Conservation (phyloP, 2,888 invertebrate genomes). For the Acanthosoma haemorrhoidale region DNA sequence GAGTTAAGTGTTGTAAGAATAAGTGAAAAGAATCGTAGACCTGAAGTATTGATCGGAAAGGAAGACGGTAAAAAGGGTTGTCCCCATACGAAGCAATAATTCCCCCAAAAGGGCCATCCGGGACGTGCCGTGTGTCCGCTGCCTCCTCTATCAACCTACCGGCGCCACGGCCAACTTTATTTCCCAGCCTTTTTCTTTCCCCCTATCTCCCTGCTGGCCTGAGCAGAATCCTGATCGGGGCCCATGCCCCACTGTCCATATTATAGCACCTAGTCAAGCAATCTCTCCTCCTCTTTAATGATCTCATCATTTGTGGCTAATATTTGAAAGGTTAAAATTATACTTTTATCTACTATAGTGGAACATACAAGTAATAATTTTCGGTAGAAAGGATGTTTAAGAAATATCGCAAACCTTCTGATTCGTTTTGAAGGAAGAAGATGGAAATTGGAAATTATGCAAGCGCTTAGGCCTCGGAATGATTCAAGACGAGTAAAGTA, state of each 20-base stretch:
- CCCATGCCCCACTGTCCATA: background rate
- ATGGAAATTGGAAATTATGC: no score
- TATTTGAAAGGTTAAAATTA: no score
- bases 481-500: no score
- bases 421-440: no score
- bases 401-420: no score
- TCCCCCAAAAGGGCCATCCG: conserved; percentile 1
- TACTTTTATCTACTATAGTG: no score
- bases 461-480: no score
- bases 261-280: background rate
- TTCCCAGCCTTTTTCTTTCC: conserved; percentile 6
- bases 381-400: no score
- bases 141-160: conserved; percentile 7
- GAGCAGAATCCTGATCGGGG: conserved; percentile 3
- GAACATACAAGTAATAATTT: no score
- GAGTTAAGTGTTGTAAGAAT: background rate
- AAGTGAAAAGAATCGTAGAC: background rate
- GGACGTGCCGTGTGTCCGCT: conserved; percentile 8
- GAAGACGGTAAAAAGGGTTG: conserved; percentile 13
- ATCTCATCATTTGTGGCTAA: no score
- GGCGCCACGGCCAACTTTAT: background rate
- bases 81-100: conserved; percentile 12
- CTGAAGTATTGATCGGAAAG: conserved; percentile 5
- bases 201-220: conserved; percentile 1
- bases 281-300: background rate